Percentiles rank a stretch among this genome's conserved stretches.
Evolutionary conservation across 2,113 vertebrate species (phyloP).

Genomic region (Glaucidium brasilianum): DNA sequence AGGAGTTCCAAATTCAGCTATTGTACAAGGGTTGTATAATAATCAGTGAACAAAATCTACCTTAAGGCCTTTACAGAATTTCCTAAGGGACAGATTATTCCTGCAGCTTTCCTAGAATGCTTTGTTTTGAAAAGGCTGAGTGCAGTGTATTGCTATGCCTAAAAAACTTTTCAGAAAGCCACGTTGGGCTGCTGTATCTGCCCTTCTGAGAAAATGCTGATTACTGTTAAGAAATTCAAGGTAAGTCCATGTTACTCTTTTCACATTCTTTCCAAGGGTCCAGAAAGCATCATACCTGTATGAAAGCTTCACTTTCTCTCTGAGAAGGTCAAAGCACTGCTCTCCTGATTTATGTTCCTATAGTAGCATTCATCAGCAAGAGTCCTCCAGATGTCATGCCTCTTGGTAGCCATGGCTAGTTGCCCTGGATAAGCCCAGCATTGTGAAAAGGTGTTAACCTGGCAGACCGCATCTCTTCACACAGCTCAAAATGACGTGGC

Average conservation of each 20-base stretch:
- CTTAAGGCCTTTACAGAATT: background rate
- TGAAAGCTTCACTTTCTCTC: background rate
- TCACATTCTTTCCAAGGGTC: background rate
- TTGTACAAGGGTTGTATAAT: background rate
- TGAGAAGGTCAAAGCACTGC: background rate
- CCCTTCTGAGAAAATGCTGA: background rate
- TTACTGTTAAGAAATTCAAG: background rate
- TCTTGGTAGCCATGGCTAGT: background rate
- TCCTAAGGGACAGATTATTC: background rate
- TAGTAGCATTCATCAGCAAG: background rate
- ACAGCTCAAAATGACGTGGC: rapidly evolving
- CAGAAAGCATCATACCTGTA: background rate
- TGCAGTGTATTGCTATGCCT: background rate
- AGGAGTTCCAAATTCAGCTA: background rate
- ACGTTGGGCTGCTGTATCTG: background rate
- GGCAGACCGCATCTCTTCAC: rapidly evolving
- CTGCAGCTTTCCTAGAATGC: background rate
- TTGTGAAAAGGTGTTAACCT: background rate
- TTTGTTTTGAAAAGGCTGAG: background rate
- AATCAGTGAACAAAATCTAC: background rate
- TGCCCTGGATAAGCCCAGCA: background rate
- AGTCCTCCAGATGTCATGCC: background rate
- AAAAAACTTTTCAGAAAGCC: background rate
- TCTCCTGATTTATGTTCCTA: background rate
- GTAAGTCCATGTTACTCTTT: background rate